Percentiles rank a stretch among this genome's conserved stretches.
Conservation (phyloP, 2,888 invertebrate species). For the Patella ulyssiponensis region DNA sequence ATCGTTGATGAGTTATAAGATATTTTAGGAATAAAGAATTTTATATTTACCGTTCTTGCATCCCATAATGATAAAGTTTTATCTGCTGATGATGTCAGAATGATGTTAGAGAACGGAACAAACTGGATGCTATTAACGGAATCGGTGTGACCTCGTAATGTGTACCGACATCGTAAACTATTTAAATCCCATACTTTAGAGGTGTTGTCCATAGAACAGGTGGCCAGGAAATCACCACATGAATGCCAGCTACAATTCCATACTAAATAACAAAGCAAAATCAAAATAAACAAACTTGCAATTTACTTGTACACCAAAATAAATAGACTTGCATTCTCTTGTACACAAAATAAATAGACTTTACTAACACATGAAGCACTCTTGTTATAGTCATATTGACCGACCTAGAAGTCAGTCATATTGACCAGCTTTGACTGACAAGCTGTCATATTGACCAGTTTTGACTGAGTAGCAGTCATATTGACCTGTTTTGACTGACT, state of each 20-base stretch:
- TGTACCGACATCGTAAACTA: slow-evolving; percentile 69
- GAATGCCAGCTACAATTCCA: slow-evolving; percentile 72
- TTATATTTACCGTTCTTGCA: slow-evolving; percentile 67
- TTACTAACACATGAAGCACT: not conserved
- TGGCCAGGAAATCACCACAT: slow-evolving; percentile 72
- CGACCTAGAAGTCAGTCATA: no score
- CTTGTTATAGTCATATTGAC: not conserved
- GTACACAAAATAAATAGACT: not conserved
- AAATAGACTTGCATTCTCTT: slow-evolving; percentile 1
- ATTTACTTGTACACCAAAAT: slow-evolving; percentile 12
- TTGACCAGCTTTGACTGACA: no score
- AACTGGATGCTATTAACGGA: slow-evolving; percentile 72
- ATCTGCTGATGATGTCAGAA: slow-evolving; percentile 71
- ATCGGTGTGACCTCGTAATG: slow-evolving; percentile 71
- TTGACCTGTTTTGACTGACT: no score
- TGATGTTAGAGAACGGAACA: slow-evolving; percentile 70
- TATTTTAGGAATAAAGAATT: not conserved
- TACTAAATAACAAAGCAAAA: slow-evolving; percentile 50
- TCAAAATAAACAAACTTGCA: slow-evolving; percentile 5
- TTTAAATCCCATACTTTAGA: slow-evolving; percentile 71
- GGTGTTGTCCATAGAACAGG: slow-evolving; percentile 71
- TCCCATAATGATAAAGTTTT: slow-evolving; percentile 73
- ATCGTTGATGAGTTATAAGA: not conserved
- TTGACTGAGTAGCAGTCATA: no score
- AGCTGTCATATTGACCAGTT: no score